A percentile compares a stretch with the other conserved stretches of the same genome.
Conservation (phyloP, 2,888 invertebrate species). For the Dichetophora obliterata region DNA sequence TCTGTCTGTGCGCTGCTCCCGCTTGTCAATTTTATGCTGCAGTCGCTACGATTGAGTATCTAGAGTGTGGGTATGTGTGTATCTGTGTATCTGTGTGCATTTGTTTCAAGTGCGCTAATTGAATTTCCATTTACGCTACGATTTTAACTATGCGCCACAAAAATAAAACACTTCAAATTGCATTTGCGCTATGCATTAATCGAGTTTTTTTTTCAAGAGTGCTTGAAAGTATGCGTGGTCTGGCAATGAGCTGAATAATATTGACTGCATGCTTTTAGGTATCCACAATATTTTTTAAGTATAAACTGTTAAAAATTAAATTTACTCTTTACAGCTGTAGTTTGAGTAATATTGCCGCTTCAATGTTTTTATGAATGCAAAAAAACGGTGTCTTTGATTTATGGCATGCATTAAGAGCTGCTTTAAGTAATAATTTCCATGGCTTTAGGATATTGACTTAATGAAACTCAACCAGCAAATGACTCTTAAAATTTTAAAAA, state of each 20-base stretch:
- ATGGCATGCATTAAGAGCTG: too few relatives aligned
- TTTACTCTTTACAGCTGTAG: background rate
- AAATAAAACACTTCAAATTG: conserved; percentile 19
- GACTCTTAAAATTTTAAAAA: too few relatives aligned
- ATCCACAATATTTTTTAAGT: background rate
- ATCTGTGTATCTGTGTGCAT: background rate
- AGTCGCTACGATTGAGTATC: too few relatives aligned
- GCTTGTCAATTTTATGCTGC: too few relatives aligned
- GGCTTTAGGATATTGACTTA: too few relatives aligned
- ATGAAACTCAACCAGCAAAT: too few relatives aligned
- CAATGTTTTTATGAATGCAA: background rate
- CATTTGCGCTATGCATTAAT: conserved; percentile 10
- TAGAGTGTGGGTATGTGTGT: background rate
- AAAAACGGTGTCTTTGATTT: too few relatives aligned
- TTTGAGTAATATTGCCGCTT: background rate
- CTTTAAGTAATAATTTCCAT: too few relatives aligned
- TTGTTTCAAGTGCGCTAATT: conserved; percentile 12
- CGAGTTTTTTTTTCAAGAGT: background rate
- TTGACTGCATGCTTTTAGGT: background rate
- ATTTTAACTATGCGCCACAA: conserved; percentile 2
- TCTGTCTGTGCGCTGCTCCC: too few relatives aligned
- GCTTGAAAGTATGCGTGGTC: background rate
- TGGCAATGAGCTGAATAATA: background rate
- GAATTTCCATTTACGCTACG: conserved; percentile 12
- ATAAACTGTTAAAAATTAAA: background rate